Evolutionary conservation across 2,113 vertebrate species (phyloP).

Genomic region (Ptilonorhynchus violaceus): DNA sequence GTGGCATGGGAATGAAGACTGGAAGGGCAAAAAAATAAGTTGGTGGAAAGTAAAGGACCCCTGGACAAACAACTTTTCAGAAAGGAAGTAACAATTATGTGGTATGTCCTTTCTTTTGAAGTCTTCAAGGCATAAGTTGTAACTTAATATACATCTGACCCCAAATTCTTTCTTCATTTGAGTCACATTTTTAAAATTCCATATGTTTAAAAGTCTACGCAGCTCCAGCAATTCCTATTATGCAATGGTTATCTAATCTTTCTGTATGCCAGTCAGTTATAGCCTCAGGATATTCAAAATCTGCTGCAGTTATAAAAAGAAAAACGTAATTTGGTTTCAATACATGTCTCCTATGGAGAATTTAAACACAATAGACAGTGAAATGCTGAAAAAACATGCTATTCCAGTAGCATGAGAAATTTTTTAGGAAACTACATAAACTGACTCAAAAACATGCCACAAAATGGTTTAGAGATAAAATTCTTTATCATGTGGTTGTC

Average conservation of each 20-base stretch:
- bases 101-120: not conserved
- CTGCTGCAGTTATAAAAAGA: not conserved
- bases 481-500: not conserved
- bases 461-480: not conserved
- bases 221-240: not conserved
- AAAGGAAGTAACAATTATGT: not conserved
- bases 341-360: not conserved
- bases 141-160: not conserved
- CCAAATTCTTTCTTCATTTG: not conserved
- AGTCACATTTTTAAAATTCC: not conserved
- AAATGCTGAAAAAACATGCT: not conserved
- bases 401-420: not conserved
- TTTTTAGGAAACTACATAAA: not conserved
- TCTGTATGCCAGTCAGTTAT: not conserved
- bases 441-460: not conserved
- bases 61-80: not conserved
- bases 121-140: not conserved
- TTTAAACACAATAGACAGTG: not conserved
- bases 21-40: not conserved
- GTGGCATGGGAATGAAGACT: not conserved
- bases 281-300: conserved; percentile 2
- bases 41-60: not conserved
- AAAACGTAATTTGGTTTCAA: not conserved
- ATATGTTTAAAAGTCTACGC: not conserved
- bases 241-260: not conserved